phyloP scores from a whole-genome alignment of 2,113 vertebrate genomes.

The human region DNA sequence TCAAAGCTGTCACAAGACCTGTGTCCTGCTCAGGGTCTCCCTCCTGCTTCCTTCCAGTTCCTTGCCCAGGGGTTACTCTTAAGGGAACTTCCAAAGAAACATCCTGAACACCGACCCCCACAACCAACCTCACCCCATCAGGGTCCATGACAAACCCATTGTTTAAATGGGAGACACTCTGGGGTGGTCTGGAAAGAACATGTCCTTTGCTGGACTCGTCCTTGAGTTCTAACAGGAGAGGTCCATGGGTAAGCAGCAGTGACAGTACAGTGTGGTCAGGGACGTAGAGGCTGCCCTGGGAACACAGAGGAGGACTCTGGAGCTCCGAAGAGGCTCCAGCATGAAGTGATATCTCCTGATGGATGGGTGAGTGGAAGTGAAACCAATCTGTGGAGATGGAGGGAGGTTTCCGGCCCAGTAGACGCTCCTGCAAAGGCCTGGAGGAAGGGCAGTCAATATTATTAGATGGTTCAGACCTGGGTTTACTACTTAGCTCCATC shows the following conservation, averaged over 20 bases:
- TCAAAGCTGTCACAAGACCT: neutral
- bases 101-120: neutral
- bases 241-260: no score
- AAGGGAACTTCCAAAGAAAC: neutral
- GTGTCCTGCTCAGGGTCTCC: neutral
- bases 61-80: neutral
- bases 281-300: neutral
- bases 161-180: neutral
- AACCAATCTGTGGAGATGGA: neutral
- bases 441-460: neutral
- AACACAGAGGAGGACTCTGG: neutral
- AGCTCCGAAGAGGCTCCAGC: neutral
- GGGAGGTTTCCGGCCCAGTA: neutral
- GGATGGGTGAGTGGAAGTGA: neutral
- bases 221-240: neutral
- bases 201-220: neutral
- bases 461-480: neutral
- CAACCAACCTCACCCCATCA: neutral
- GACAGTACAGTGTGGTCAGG: no score
- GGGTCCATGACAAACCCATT: neutral
- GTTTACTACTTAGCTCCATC: neutral
- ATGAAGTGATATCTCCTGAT: neutral
- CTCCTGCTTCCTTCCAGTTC: neutral
- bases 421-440: neutral
- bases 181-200: neutral